phyloP scores from a whole-genome alignment of 2,113 vertebrate genomes.

The Fulica atra region DNA sequence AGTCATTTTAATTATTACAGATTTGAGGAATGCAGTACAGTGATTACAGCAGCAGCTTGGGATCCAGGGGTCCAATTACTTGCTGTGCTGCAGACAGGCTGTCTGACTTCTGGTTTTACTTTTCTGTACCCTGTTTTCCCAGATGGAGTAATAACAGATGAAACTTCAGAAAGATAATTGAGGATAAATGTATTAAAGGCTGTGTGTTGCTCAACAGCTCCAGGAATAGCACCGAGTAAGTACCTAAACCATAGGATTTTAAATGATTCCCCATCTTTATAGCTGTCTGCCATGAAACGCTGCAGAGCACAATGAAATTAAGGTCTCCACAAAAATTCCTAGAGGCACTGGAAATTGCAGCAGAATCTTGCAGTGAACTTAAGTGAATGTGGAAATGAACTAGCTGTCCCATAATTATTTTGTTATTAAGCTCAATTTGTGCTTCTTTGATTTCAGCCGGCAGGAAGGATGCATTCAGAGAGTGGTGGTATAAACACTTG shows the following conservation, averaged over 20 bases:
- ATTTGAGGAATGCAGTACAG: conserved; percentile 24
- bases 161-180: conserved; percentile 24
- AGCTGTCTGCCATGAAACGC: neutral
- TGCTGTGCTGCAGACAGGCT: neutral
- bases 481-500: neutral
- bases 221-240: neutral
- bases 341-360: neutral
- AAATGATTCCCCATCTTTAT: neutral
- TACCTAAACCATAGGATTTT: neutral
- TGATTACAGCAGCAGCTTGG: conserved; percentile 19
- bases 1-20: conserved; percentile 39
- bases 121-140: neutral
- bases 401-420: neutral
- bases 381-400: neutral
- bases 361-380: neutral
- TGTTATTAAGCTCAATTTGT: neutral
- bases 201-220: neutral
- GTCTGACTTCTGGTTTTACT: conserved; percentile 48
- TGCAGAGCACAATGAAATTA: neutral
- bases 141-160: conserved; percentile 10
- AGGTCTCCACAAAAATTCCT: neutral
- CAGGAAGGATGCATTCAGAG: neutral
- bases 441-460: neutral
- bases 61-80: conserved; percentile 40
- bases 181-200: conserved; percentile 3